These are phyloP conservation scores for Hypothenemus hampei DNA, from an alignment of 1,140 invertebrate genomes.

Conservation along the genomic window DNA sequence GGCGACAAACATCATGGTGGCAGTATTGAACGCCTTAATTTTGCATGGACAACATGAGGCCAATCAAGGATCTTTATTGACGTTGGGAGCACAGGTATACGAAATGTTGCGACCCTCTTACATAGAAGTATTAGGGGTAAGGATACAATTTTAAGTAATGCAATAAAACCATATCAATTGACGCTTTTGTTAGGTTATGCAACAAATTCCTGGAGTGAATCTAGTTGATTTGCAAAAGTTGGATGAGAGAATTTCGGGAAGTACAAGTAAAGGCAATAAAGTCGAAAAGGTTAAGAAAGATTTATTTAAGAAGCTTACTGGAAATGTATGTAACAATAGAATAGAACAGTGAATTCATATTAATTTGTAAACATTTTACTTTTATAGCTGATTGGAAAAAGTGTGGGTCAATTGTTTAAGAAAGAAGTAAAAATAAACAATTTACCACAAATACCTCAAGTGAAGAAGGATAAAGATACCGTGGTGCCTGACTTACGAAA, in stretches of 20 bases:
- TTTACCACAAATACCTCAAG: conserved; percentile 61
- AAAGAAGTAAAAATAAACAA: conserved; percentile 80
- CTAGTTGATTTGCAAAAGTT: conserved; percentile 71
- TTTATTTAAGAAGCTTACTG: conserved; percentile 82
- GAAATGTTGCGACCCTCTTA: conserved; percentile 72
- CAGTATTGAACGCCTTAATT: conserved; percentile 69
- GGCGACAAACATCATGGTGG: conserved; percentile 64
- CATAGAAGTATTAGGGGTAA: conserved; percentile 59
- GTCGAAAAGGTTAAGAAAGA: conserved; percentile 86
- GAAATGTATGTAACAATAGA: conserved; percentile 56
- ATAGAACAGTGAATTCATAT: background rate
- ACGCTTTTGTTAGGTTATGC: conserved; percentile 46
- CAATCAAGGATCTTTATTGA: conserved; percentile 66
- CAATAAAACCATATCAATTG: background rate
- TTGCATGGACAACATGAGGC: conserved; percentile 81
- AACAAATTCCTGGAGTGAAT: conserved; percentile 72
- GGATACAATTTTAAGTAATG: background rate
- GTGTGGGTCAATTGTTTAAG: conserved; percentile 77
- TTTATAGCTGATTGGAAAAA: conserved; percentile 69
- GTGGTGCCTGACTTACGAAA: conserved; percentile 39
- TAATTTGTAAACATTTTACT: conserved; percentile 6
- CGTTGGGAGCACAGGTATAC: conserved; percentile 71
- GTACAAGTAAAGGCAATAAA: conserved; percentile 66
- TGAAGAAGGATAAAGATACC: conserved; percentile 53
- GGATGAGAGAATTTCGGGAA: conserved; percentile 73